phyloP scores from a whole-genome alignment of 2,797 vertebrate species.

The Falco concolor region DNA sequence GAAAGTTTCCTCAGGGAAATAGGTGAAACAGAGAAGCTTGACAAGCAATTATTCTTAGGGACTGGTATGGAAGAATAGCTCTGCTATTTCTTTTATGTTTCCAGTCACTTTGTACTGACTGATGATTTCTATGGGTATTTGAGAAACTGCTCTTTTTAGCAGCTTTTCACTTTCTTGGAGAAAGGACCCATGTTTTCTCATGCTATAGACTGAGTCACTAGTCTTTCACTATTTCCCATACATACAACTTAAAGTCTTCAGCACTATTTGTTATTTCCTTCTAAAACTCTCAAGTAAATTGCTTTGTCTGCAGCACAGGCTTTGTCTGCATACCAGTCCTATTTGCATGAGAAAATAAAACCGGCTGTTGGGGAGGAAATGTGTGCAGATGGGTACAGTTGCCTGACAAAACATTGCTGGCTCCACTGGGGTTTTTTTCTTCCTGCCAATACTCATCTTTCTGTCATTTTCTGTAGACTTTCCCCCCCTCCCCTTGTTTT shows the following conservation, averaged over 20 bases:
- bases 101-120: background rate
- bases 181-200: background rate
- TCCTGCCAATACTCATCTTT: background rate
- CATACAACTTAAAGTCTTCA: background rate
- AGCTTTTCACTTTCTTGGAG: background rate
- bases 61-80: background rate
- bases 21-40: background rate
- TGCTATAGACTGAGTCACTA: background rate
- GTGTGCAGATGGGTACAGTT: constrained; percentile 8
- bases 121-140: background rate
- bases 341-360: background rate
- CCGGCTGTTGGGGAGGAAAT: background rate
- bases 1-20: background rate
- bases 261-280: background rate
- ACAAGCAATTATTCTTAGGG: background rate
- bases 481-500: background rate
- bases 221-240: background rate
- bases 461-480: background rate
- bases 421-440: background rate
- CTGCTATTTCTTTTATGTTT: background rate
- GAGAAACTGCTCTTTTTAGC: background rate
- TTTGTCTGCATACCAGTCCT: background rate
- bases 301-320: background rate
- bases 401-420: background rate
- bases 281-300: background rate